A percentile compares a stretch with the other conserved stretches of the same genome.
Evolutionary conservation across 2,113 vertebrate genomes (phyloP).

Genomic region (Melozone crissalis): DNA sequence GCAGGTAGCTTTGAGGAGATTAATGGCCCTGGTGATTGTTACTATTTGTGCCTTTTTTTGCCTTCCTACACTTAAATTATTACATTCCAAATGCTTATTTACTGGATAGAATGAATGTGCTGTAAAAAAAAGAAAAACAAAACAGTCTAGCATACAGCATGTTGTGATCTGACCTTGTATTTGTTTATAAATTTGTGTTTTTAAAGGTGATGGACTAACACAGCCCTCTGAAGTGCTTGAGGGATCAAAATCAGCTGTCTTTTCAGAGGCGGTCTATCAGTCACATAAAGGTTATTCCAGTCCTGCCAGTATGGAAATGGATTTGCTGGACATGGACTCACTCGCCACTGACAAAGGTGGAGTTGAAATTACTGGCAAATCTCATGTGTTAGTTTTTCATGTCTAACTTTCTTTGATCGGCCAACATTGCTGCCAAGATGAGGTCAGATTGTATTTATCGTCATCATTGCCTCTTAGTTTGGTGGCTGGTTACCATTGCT

Average conservation of each 20-base stretch:
- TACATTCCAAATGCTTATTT: constrained; percentile 11
- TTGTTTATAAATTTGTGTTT: background rate
- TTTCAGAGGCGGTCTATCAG: background rate
- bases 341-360: background rate
- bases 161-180: background rate
- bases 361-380: constrained; percentile 1
- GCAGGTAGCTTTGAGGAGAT: constrained; percentile 50
- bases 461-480: background rate
- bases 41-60: constrained; percentile 1
- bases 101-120: background rate
- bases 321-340: background rate
- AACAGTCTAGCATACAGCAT: rapidly evolving
- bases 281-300: background rate
- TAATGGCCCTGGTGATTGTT: constrained; percentile 12
- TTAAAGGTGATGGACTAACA: background rate
- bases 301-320: background rate
- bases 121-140: background rate
- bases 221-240: background rate
- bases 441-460: background rate
- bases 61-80: background rate
- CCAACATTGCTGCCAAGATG: background rate
- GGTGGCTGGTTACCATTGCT: background rate
- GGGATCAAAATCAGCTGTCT: background rate
- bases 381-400: background rate
- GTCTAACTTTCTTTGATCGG: constrained; percentile 17